phyloP scores from a whole-genome alignment of 2,113 vertebrate genomes.

The Peromyscus maniculatus region DNA sequence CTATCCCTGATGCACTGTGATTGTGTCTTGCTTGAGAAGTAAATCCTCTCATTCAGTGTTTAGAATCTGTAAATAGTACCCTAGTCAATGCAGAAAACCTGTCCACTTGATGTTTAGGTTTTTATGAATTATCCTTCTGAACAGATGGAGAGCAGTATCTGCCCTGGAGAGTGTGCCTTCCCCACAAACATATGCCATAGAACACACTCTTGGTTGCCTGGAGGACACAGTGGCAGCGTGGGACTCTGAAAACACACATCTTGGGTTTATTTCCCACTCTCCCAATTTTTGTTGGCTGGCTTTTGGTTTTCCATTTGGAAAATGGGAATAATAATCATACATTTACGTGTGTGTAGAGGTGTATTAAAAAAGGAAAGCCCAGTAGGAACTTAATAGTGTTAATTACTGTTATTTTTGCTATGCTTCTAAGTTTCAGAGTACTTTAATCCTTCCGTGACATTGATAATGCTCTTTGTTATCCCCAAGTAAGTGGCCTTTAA shows the following conservation, averaged over 20 bases:
- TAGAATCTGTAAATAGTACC: slow-evolving; percentile 17
- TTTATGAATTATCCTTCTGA: slow-evolving; percentile 28
- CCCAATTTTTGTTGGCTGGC: background rate
- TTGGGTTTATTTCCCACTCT: background rate
- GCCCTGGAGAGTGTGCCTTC: background rate
- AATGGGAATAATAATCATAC: slow-evolving; percentile 12
- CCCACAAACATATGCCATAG: background rate
- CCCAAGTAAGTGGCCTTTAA: background rate
- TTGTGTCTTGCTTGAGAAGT: background rate
- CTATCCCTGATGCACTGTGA: background rate
- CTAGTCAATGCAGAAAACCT: background rate
- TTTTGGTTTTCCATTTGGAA: slow-evolving; percentile 3
- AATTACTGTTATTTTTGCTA: background rate
- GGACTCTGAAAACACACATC: slow-evolving; percentile 4
- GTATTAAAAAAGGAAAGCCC: slow-evolving; percentile 32
- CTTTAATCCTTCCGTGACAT: background rate
- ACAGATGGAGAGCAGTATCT: background rate
- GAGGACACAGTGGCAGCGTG: background rate
- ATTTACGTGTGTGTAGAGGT: slow-evolving; percentile 8
- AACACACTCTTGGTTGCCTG: background rate
- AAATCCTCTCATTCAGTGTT: background rate
- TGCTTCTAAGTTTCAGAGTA: background rate
- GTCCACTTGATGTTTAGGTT: slow-evolving; percentile 13
- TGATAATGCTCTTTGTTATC: background rate
- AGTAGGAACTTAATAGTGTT: background rate